A percentile compares a stretch with the other conserved stretches of the same genome.
Conservation (phyloP, 2,797 vertebrate species). For the Xenentodon cancila region DNA sequence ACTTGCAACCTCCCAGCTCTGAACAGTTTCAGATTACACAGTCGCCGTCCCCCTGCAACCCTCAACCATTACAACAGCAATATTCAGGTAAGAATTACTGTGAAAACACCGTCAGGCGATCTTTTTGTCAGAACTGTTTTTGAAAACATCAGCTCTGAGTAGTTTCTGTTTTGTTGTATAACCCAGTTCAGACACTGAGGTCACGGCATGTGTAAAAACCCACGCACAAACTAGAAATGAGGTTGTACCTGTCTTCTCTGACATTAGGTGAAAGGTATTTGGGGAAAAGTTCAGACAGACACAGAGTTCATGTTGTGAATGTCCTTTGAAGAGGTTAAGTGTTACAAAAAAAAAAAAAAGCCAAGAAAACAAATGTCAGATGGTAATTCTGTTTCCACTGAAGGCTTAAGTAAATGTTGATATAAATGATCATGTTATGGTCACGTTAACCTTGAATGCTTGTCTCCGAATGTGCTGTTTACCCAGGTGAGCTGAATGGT, state of each 20-base stretch:
- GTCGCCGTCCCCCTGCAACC: conserved; percentile 94
- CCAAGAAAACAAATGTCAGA: neutral
- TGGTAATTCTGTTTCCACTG: neutral
- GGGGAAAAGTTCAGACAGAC: conserved; percentile 41
- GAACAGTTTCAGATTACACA: conserved; percentile 97
- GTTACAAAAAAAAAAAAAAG: conserved; percentile 25
- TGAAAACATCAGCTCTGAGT: neutral
- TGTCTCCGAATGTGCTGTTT: neutral
- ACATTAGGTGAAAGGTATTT: conserved; percentile 53
- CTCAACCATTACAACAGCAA: conserved; percentile 96
- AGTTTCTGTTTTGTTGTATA: neutral
- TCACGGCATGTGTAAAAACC: neutral
- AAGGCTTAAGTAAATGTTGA: conserved; percentile 39
- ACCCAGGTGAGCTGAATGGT: conserved; percentile 12
- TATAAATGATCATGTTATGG: neutral
- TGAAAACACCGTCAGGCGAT: neutral
- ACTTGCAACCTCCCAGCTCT: conserved; percentile 92
- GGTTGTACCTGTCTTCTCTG: neutral
- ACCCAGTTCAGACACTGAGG: conserved; percentile 1
- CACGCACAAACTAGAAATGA: neutral
- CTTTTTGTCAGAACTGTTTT: too few relatives aligned
- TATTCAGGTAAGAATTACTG: conserved; percentile 88
- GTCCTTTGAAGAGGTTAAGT: conserved; percentile 29
- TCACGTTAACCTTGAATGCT: conserved; percentile 11
- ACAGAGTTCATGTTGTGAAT: conserved; percentile 21